Base-by-base conservation (phyloP, 2,888 invertebrate genomes). In the Metacarcinus magister region DNA sequence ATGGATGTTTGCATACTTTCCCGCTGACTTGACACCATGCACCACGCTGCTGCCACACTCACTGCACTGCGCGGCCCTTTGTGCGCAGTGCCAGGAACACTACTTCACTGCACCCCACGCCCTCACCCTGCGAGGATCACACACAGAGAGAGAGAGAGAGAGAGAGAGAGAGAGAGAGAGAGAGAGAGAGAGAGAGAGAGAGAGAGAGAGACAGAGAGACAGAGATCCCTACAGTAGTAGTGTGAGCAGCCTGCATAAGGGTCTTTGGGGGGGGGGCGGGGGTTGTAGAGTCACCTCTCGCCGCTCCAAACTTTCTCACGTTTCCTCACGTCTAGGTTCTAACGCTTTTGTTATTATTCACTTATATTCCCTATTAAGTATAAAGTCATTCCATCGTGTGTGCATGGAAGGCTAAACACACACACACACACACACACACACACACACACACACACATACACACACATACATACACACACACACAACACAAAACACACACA, bases 341-440 rank as follows among this genome's bases (percentile, higher is more conserved):
- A 28, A n/a, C 7, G 54, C 2, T 23, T 23, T 75, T 75, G 75
- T 75, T 75, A 8, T n/a, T 75, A n/a, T n/a, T 75, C 19, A 7
- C n/a, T 75, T 75, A 28, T 16, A 75, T 75, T 23, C n/a, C n/a
- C 28, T 75, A 7, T 19, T 75, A 7, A 8, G 23, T 75, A 8
- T 67, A 23, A 23, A 75, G 75, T n/a, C 28, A n/a, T 23, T 23
- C 75, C 75, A 54, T 10, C 5, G 75, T 75, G 75, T 75, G 75
- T n/a, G 16, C n/a, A 75, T 4, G 75, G 16, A n/a, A 67, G 67
- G 3, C 67, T 48, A 13, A 16, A n/a, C 75, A 75, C 75, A 75
- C 75, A 75, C 75, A 75, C 75, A 75, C 75, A 75, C 75, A 75
- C 75, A 75, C 75, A 75, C 75, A 75, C 75, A 75, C 75, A 75